Conservation (phyloP, 2,113 vertebrate genomes). For the Melierax canorus region DNA sequence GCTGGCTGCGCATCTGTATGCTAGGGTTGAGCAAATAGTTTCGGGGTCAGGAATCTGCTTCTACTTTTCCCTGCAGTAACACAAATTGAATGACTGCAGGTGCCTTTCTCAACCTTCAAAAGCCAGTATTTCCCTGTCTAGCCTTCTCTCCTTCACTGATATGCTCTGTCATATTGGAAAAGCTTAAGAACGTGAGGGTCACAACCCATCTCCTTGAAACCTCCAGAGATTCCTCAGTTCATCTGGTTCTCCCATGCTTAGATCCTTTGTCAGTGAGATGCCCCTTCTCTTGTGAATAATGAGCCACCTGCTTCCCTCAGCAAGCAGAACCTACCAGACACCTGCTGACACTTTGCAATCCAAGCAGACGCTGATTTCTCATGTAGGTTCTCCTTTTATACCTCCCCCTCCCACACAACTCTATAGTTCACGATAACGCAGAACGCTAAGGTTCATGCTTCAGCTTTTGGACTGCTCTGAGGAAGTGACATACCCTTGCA, state of each 20-base stretch:
- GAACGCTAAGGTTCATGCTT: not conserved
- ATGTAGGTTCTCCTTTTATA: not conserved
- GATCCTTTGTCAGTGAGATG: not conserved
- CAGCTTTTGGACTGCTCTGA: not conserved
- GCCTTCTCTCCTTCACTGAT: not conserved
- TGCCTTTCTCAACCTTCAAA: not conserved
- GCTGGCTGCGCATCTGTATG: rapidly evolving
- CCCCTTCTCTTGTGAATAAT: not conserved
- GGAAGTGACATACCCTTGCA: not conserved
- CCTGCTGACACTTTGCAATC: not conserved
- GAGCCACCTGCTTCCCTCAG: not conserved
- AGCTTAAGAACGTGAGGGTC: not conserved
- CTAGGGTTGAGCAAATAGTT: not conserved
- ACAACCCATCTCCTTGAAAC: not conserved
- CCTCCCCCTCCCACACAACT: not conserved
- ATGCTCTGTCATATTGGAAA: not conserved
- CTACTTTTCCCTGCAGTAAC: not conserved
- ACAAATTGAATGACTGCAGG: not conserved
- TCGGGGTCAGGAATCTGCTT: not conserved
- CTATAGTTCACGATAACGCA: not conserved
- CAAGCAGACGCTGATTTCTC: not conserved
- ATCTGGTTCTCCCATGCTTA: not conserved
- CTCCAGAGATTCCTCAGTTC: not conserved
- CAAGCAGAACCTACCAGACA: not conserved
- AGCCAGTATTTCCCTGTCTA: not conserved